Conservation (phyloP, 2,888 invertebrate genomes). For the Lymantria monacha region DNA sequence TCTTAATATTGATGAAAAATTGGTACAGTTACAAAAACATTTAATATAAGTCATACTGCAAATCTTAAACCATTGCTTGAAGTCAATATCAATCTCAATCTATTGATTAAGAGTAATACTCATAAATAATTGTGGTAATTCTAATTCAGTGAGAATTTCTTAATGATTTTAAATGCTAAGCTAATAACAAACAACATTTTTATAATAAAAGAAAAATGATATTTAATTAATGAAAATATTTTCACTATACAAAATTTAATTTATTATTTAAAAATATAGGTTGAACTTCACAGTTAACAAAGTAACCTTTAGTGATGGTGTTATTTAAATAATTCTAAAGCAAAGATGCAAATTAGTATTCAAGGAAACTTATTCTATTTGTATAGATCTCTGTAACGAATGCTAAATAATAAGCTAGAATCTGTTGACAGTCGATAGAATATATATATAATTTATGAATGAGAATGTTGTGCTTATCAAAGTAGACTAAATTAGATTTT, state of each 20-base stretch:
- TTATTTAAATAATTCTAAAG: conserved; percentile 56
- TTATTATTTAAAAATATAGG: not conserved
- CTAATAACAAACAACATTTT: no score
- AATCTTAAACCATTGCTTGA: no score
- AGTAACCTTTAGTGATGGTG: conserved; percentile 37
- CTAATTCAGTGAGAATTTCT: no score
- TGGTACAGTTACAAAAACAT: no score
- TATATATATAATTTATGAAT: conserved; percentile 33
- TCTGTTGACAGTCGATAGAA: conserved; percentile 34
- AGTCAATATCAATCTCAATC: no score
- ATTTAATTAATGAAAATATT: not conserved
- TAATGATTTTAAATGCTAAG: no score
- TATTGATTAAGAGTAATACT: no score
- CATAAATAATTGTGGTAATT: no score
- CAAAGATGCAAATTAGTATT: conserved; percentile 65
- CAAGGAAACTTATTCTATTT: conserved; percentile 57
- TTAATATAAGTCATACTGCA: no score
- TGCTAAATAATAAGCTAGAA: conserved; percentile 39
- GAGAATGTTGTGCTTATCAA: conserved; percentile 54
- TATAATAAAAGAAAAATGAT: not conserved
- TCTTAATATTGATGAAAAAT: no score
- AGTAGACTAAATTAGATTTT: conserved; percentile 61
- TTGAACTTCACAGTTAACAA: conserved; percentile 11
- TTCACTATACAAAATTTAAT: not conserved
- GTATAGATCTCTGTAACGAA: conserved; percentile 37